Base-by-base conservation (phyloP, 92 coral and sea anemone genomes). In the Epizoanthus illoricatus region DNA sequence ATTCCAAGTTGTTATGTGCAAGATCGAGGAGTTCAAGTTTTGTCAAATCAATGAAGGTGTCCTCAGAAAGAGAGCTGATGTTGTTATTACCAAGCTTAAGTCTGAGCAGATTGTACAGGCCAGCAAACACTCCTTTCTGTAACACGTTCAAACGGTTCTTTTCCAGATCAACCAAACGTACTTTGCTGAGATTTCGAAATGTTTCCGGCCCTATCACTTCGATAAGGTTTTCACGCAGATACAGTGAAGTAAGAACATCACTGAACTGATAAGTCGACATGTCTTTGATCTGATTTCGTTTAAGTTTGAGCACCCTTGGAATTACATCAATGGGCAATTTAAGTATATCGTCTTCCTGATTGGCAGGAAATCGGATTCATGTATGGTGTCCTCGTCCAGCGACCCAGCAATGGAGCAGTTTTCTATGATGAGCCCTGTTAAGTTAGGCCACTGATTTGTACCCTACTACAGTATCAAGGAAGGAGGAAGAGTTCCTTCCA, bases 11-110 rank as follows among this genome's bases (percentile, higher is more conserved):
- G 76, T 93, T 93, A 43, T 73, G 59, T 36, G 80, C 55, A 56
- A 90, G 81, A 70, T 93, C 84, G 20, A 93, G 80, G 2, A 74
- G 18, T 80, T 87, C 87, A 56, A 91, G 81, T 0, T 73, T 19
- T 23, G 45, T 81, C 71, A 87, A 75, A 18, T 75, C 73, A 71
- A 71, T 69, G 59, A 93, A 88, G 10, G 80, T 71, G 17, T 67
- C 56, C n/a, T 65, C 80, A 19, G 89, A 64, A 9, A 93, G 24
- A 24, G 8, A 39, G 40, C 91, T 69, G 15, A 93, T 80, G 47
- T 88, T 86, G 83, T 93, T 91, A 65, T 84, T 13, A 15, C 85
- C 64, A 13, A 91, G 84, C 16, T 47, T 60, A 19, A 80, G 40
- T 0, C 55, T 42, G n/a, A 24, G 55, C 12, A 80, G 59, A 80